Percentiles rank a stretch among this genome's conserved stretches.
These are phyloP conservation scores for Idaea aversata DNA, from an alignment of 2,888 invertebrate genomes.

Conservation along the genomic window DNA sequence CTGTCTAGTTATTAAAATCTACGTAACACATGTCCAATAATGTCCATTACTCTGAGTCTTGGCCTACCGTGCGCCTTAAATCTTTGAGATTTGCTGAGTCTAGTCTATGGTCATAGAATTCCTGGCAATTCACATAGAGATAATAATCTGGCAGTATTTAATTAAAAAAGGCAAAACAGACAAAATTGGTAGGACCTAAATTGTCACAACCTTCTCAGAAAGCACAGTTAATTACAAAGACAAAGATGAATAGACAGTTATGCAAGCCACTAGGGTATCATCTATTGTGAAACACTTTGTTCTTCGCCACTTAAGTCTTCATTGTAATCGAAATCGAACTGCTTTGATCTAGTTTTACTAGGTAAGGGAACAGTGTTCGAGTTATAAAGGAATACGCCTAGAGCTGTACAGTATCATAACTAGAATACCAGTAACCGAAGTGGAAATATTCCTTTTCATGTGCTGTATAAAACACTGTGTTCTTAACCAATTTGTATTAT, in stretches of 20 bases:
- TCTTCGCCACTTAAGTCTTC: not conserved
- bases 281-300: not conserved
- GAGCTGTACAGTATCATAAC: not conserved
- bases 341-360: not conserved
- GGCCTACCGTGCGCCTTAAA: too few relatives aligned
- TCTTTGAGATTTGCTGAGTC: too few relatives aligned
- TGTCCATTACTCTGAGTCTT: too few relatives aligned
- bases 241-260: not conserved
- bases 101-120: too few relatives aligned
- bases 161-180: not conserved
- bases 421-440: not conserved
- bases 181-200: not conserved
- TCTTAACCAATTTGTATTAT: too few relatives aligned
- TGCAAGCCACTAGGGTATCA: not conserved
- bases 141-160: too few relatives aligned
- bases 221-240: not conserved
- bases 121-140: too few relatives aligned
- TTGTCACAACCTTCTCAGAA: not conserved
- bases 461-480: too few relatives aligned
- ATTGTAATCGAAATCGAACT: not conserved
- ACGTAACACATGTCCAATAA: too few relatives aligned
- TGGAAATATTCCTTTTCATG: too few relatives aligned
- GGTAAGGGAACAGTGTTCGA: not conserved
- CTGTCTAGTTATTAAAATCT: too few relatives aligned
- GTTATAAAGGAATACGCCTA: not conserved